Conservation (phyloP, 2,888 invertebrate genomes). For the Leistus spinibarbis region DNA sequence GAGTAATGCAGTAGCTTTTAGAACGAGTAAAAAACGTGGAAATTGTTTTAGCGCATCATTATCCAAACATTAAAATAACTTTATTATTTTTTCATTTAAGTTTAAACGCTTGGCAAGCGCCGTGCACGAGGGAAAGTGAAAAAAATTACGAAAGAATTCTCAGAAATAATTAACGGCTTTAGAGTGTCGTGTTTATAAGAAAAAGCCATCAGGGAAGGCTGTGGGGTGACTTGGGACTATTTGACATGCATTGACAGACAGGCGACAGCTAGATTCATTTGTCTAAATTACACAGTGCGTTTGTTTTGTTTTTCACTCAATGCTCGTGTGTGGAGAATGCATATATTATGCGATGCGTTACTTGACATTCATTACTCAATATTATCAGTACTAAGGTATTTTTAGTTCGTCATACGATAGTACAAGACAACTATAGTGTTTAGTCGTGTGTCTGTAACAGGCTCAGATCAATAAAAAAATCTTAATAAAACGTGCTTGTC, state of each 20-base stretch:
- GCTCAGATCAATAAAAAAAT: no score
- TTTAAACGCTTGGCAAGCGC: neutral
- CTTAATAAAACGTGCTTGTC: no score
- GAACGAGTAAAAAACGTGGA: neutral
- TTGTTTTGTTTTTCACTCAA: slow-evolving; percentile 27
- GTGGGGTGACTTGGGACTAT: neutral
- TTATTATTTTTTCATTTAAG: neutral
- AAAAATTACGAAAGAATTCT: neutral
- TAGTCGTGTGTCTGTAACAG: no score
- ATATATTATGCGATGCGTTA: no score
- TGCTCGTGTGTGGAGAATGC: slow-evolving; percentile 2
- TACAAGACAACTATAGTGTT: no score
- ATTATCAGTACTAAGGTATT: neutral
- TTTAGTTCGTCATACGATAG: no score
- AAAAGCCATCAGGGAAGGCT: neutral
- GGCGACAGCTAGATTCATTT: slow-evolving; percentile 35
- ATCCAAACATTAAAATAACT: neutral
- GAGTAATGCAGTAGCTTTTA: neutral
- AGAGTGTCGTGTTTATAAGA: neutral
- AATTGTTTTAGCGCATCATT: neutral
- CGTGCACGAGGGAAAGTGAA: neutral
- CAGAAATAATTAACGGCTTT: neutral
- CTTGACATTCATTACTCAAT: neutral
- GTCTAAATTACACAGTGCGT: slow-evolving; percentile 37
- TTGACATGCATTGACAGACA: slow-evolving; percentile 36